A percentile compares a stretch with the other conserved stretches of the same genome.
Conservation (phyloP, 2,888 invertebrate species). For the Anarsia innoxiella region DNA sequence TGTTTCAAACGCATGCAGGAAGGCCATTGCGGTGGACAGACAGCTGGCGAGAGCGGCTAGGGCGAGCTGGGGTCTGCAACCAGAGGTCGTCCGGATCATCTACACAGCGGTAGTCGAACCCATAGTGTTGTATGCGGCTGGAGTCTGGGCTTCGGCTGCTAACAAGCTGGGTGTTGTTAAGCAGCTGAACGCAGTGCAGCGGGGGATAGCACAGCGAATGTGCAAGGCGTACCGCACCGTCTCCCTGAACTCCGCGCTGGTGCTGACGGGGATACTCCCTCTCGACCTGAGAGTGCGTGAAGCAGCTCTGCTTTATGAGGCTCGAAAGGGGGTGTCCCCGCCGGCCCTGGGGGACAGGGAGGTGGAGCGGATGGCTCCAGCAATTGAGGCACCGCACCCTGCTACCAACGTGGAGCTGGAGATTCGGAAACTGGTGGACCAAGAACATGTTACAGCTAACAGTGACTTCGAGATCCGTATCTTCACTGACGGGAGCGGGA, state of each 20-base stretch:
- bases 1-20: background rate
- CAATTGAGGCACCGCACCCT: background rate
- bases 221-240: constrained; percentile 16
- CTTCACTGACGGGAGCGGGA: constrained; percentile 17
- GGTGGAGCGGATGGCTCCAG: no score
- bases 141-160: constrained; percentile 12
- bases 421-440: background rate
- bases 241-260: no score
- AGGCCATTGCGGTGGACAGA: constrained; percentile 9
- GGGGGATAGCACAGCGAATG: constrained; percentile 15
- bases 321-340: no score
- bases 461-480: no score
- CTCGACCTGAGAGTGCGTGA: no score
- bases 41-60: constrained; percentile 2
- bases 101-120: constrained; percentile 18
- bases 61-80: constrained; percentile 12
- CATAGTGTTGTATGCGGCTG: constrained; percentile 17
- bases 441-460: no score
- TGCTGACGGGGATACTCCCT: no score
- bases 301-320: constrained; percentile 9
- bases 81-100: constrained; percentile 10
- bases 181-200: constrained; percentile 9
- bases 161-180: constrained; percentile 1
- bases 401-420: background rate
- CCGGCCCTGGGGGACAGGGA: no score